These are phyloP conservation scores for Drepana arcuata DNA, from an alignment of 1,140 invertebrate species.

Conservation along the genomic window DNA sequence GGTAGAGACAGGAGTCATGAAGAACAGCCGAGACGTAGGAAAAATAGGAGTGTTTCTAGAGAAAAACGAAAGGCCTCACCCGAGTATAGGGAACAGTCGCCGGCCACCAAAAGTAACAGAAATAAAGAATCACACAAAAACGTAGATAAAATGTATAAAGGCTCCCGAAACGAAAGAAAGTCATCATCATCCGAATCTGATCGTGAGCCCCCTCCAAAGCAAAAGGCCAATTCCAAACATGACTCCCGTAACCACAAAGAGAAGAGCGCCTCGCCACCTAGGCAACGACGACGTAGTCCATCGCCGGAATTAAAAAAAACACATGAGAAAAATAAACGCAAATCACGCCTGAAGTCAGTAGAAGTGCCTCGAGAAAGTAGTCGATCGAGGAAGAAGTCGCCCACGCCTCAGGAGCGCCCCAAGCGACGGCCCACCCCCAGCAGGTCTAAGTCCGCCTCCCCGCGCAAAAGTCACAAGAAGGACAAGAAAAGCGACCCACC, in stretches of 20 bases:
- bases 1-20: slow-evolving; percentile 23
- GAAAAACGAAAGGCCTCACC: slow-evolving; percentile 30
- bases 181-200: slow-evolving; percentile 38
- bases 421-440: slow-evolving; percentile 13
- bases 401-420: neutral
- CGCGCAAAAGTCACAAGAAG: slow-evolving; percentile 28
- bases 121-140: slow-evolving; percentile 31
- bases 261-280: slow-evolving; percentile 20
- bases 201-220: slow-evolving; percentile 27
- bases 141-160: slow-evolving; percentile 37
- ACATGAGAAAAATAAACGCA: slow-evolving; percentile 36
- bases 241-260: slow-evolving; percentile 31
- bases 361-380: slow-evolving; percentile 27
- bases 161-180: slow-evolving; percentile 15
- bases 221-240: slow-evolving; percentile 25
- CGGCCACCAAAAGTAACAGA: slow-evolving; percentile 18
- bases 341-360: slow-evolving; percentile 19
- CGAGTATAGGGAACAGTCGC: slow-evolving; percentile 28
- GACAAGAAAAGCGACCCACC: slow-evolving; percentile 29
- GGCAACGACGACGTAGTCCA: slow-evolving; percentile 17
- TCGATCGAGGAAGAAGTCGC: slow-evolving; percentile 15
- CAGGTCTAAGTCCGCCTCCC: slow-evolving; percentile 33
- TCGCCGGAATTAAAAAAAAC: slow-evolving; percentile 26
- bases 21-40: slow-evolving; percentile 22
- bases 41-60: slow-evolving; percentile 28